Evolutionary conservation across 2,113 vertebrate genomes (phyloP).

Genomic region (Dissostichus mawsoni): DNA sequence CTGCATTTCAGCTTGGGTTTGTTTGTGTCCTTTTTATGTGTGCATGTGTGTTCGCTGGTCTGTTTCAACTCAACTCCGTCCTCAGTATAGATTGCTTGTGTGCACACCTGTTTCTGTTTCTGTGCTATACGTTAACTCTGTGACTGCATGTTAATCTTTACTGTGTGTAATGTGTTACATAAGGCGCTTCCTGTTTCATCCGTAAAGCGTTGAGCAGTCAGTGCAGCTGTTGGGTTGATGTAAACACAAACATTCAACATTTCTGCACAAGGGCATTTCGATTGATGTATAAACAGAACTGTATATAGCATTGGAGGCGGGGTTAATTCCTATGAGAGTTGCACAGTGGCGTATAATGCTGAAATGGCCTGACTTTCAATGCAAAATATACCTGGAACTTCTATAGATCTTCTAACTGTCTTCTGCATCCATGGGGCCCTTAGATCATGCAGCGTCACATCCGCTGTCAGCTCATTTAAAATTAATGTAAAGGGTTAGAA

Average conservation of each 20-base stretch:
- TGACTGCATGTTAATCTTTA: slow-evolving; percentile 38
- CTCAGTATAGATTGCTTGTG: slow-evolving; percentile 4
- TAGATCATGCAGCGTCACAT: too few relatives aligned
- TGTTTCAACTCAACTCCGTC: slow-evolving; percentile 24
- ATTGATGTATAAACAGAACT: too few relatives aligned
- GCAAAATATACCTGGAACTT: too few relatives aligned
- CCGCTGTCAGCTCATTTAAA: too few relatives aligned
- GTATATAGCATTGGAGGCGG: too few relatives aligned
- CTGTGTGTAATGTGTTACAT: slow-evolving; percentile 38
- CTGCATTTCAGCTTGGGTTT: slow-evolving; percentile 27
- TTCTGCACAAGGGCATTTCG: too few relatives aligned
- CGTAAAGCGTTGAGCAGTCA: slow-evolving; percentile 4
- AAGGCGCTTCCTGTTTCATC: slow-evolving; percentile 46
- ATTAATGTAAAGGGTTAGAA: too few relatives aligned
- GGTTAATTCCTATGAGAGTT: too few relatives aligned
- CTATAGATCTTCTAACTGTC: too few relatives aligned
- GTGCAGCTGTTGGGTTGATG: slow-evolving; percentile 36
- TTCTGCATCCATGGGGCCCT: too few relatives aligned
- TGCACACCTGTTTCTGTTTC: slow-evolving; percentile 46
- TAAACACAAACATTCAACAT: slow-evolving; percentile 38
- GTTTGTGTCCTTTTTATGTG: slow-evolving; percentile 40
- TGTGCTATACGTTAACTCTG: slow-evolving; percentile 38
- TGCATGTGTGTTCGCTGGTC: background rate
- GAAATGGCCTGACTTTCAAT: too few relatives aligned
- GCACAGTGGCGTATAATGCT: too few relatives aligned